Evolutionary conservation across 2,888 invertebrate species (phyloP).

Genomic region (Plebejus anna): DNA sequence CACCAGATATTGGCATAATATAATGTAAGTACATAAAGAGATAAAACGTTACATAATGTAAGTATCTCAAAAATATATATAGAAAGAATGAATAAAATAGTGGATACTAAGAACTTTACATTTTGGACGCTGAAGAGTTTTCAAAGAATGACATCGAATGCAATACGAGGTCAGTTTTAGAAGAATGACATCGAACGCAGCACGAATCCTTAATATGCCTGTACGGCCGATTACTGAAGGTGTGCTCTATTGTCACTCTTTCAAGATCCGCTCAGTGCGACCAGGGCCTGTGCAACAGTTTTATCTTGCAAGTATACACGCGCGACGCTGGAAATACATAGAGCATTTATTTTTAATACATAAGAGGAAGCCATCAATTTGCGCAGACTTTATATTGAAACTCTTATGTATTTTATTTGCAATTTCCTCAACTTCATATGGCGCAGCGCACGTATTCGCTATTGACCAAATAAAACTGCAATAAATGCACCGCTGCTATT

Average conservation of each 20-base stretch:
- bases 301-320: constrained; percentile 10
- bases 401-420: constrained; percentile 14
- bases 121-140: no score
- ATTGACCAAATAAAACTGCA: constrained; percentile 9
- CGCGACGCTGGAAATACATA: not conserved
- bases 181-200: no score
- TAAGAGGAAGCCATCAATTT: constrained; percentile 21
- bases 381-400: not conserved
- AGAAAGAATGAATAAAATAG: no score
- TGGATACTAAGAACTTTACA: no score
- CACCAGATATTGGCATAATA: no score
- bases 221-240: no score
- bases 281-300: constrained; percentile 9
- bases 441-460: not conserved
- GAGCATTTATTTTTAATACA: constrained; percentile 24
- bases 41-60: no score
- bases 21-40: no score
- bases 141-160: no score
- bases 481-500: not conserved
- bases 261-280: not conserved
- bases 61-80: no score
- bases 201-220: no score
- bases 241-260: not conserved
- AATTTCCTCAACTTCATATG: not conserved
- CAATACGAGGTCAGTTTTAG: no score